These are phyloP conservation scores for Laticauda laticaudata DNA, from an alignment of 2,113 vertebrate genomes.

Conservation along the genomic window DNA sequence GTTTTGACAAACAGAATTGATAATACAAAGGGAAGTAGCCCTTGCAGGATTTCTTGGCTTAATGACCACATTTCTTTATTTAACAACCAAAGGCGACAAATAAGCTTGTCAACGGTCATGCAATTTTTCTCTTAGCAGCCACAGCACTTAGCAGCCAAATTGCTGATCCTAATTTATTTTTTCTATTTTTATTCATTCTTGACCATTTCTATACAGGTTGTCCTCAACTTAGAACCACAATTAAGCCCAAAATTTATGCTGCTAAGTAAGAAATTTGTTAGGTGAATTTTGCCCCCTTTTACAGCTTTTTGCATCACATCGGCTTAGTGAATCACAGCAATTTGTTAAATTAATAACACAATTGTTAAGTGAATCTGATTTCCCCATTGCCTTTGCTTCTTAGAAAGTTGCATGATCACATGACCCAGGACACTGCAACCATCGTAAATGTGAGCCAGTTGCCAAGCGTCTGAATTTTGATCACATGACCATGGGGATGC, in stretches of 20 bases:
- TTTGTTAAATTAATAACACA: neutral
- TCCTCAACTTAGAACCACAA: neutral
- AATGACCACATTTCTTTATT: neutral
- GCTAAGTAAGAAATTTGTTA: neutral
- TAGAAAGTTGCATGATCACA: neutral
- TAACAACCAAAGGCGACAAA: neutral
- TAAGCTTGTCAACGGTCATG: neutral
- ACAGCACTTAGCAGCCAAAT: neutral
- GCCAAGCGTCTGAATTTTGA: neutral
- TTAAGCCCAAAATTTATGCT: neutral
- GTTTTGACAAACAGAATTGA: neutral
- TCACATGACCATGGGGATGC: neutral
- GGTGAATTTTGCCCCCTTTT: neutral
- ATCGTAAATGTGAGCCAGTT: neutral
- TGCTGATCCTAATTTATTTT: neutral
- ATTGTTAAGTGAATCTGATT: neutral
- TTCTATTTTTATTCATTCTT: neutral
- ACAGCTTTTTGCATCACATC: neutral
- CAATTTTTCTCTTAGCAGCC: neutral
- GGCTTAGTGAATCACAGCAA: neutral
- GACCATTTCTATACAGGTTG: neutral
- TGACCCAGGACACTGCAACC: neutral
- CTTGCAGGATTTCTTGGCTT: neutral
- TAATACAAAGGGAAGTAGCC: neutral
- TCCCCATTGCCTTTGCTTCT: neutral